Evolutionary conservation across 2,888 invertebrate species (phyloP), one percentile per base, ranked within the genome.

Genomic region (Eristalinus aeneus): DNA sequence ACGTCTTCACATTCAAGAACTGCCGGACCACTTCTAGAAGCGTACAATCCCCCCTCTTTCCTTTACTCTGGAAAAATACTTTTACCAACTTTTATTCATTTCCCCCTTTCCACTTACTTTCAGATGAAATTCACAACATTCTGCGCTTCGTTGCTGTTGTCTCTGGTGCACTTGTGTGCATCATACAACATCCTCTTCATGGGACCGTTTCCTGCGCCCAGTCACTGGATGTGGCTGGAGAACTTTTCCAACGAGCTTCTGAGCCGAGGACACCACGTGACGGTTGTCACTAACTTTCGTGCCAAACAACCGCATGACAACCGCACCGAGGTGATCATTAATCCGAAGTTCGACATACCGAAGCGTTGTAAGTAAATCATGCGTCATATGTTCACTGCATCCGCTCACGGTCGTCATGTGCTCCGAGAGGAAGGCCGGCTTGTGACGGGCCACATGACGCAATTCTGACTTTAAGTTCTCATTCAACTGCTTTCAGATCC

Each of bases 211-310:
- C 92, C 93, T 1, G 92, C 92, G 0, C 92, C 92, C 3, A 93
- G 93, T 79, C 93, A 93, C 86, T 93, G 93, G 93, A 88, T 93
- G 89, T 92, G 92, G 92, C 79, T 93, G 77, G 91, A 92, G 75
- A 90, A 92, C 85, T 92, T 92, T 69, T 89, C 90, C 64, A 90
- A 90, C 12, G 92, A 90, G 77, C 88, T 93, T 0, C 80, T 93
- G 0, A 79, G 85, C 11, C 90, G 92, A 53, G 94, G 93, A 3
- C 94, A 94, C 88, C 91, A 93, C 71, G 92, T 94, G 54, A 92
- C 92, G 32, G 89, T 90, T 3, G 88, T 92, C 1, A 91, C 91
- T 32, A 92, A 91, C 88, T 90, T 90, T 88, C 90, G 90, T 27
- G 89, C 92, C 5, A 92, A 92, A 79, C 89, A 90, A 39, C 91